Percentiles rank a stretch among this genome's conserved stretches.
These are phyloP conservation scores for Meiosimyza platycephala DNA, from an alignment of 2,888 invertebrate species.

Conservation along the genomic window DNA sequence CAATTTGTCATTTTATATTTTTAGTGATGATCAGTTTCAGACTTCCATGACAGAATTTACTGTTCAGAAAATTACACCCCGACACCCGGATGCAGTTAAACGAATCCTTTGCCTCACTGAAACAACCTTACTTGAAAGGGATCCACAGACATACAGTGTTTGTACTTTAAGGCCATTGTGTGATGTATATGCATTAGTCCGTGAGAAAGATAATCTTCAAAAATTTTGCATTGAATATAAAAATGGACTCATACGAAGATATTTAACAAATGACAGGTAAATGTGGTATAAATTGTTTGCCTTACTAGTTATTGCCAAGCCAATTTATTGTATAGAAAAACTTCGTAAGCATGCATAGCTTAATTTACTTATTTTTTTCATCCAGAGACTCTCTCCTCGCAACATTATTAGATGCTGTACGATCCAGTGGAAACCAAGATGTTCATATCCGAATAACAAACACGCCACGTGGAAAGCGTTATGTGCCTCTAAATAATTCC, in stretches of 20 bases:
- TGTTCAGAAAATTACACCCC: conserved; percentile 89
- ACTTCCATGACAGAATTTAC: conserved; percentile 97
- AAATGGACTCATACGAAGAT: conserved; percentile 88
- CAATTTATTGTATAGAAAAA: no score
- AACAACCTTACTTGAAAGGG: conserved; percentile 94
- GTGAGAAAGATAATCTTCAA: conserved; percentile 92
- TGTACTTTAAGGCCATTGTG: conserved; percentile 85
- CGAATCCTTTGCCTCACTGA: conserved; percentile 95
- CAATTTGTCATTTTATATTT: conserved; percentile 55
- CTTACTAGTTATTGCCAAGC: no score
- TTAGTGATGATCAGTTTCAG: conserved; percentile 92
- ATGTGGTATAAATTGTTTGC: no score
- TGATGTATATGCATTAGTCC: conserved; percentile 90
- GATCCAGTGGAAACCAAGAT: conserved; percentile 96
- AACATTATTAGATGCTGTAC: conserved; percentile 93
- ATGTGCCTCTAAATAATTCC: conserved; percentile 88
- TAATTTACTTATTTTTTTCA: neutral
- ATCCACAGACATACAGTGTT: conserved; percentile 95
- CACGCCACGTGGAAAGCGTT: conserved; percentile 86
- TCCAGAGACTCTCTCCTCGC: conserved; percentile 92
- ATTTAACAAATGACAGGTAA: conserved; percentile 91
- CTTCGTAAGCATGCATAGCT: conserved; percentile 36
- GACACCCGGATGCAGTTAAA: conserved; percentile 86
- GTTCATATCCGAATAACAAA: conserved; percentile 91
- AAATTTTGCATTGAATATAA: conserved; percentile 94